Evolutionary conservation across 2,888 invertebrate species (phyloP).

Genomic region (Ypsolopha scabrella): DNA sequence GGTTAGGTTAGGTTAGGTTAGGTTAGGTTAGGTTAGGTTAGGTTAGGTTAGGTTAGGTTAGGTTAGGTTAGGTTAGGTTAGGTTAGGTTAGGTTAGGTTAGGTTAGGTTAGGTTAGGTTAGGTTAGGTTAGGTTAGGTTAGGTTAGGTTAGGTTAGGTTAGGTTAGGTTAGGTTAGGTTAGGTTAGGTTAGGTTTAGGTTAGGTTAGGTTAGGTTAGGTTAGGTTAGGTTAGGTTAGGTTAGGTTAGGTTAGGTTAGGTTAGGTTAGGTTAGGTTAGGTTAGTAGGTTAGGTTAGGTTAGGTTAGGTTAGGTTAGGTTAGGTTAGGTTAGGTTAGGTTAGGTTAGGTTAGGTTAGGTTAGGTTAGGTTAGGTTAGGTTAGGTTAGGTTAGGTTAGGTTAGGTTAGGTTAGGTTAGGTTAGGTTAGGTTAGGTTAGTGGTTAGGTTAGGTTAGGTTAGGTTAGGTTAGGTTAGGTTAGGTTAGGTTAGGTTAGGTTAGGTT

Average conservation of each 20-base stretch:
- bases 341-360: conserved; percentile 9
- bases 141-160: conserved; percentile 8
- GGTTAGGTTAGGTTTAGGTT: conserved; percentile 8
- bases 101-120: conserved; percentile 3
- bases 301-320: conserved; percentile 1
- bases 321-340: conserved; percentile 9
- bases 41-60: conserved; percentile 7
- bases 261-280: neutral
- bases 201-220: conserved; percentile 8
- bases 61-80: conserved; percentile 7
- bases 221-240: conserved; percentile 8
- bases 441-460: conserved; percentile 7
- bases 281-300: conserved; percentile 7
- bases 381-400: conserved; percentile 5
- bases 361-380: conserved; percentile 10
- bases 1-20: conserved; percentile 7
- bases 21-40: conserved; percentile 5
- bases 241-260: neutral
- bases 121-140: conserved; percentile 4
- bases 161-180: conserved; percentile 8
- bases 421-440: conserved; percentile 6
- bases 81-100: conserved; percentile 6
- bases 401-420: conserved; percentile 6
- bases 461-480: conserved; percentile 6
- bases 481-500: conserved; percentile 6